Base-by-base conservation (phyloP, 1,140 invertebrate genomes). In the Chrysopa pallens region DNA sequence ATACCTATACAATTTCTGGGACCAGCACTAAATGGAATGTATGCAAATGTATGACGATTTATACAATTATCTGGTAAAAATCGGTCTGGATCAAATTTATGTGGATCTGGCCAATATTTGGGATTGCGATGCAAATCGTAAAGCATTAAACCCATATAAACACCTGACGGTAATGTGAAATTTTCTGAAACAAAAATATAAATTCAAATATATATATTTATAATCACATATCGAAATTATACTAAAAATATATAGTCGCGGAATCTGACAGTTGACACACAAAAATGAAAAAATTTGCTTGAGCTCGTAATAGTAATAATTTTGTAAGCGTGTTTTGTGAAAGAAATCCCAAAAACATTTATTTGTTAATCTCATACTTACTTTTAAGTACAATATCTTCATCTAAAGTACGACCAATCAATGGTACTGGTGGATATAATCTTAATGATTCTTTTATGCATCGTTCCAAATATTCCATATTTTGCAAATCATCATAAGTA, bases 61-160 rank as follows among this genome's bases (percentile, higher is more conserved):
- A 52, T 53, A 27, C 59, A 59, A 8, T 58, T 62, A 31, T 64
- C 60, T 0, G 70, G 66, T 8, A 76, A 54, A 61, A 87, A 88
- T 50, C 81, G 58, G 11, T 85, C 80, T 0, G 84, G 84, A 55
- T 82, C 67, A 51, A 81, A 88, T 17, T 54, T 61, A 1, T 78
- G 64, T 5, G 84, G 83, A 42, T 86, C 68, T 2, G 80, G 71
- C 56, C 73, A 87, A 46, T 71, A 63, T 35, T 77, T 63, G 2
- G 74, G 68, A 57, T 83, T 69, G 52, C 68, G 59, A 47, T 84
- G 80, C 7, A 78, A 51, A 33, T 63, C 59, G 28, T 65, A 64
- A 0, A 67, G 57, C 36, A 59, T 52, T 3, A 73, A 43, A 42
- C 45, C 46, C 8, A 52, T 36, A 43, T 43, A 38, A 2, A 45